A percentile compares a stretch with the other conserved stretches of the same genome.
Evolutionary conservation across 2,797 vertebrate species (phyloP).

Genomic region (Squalus acanthias): DNA sequence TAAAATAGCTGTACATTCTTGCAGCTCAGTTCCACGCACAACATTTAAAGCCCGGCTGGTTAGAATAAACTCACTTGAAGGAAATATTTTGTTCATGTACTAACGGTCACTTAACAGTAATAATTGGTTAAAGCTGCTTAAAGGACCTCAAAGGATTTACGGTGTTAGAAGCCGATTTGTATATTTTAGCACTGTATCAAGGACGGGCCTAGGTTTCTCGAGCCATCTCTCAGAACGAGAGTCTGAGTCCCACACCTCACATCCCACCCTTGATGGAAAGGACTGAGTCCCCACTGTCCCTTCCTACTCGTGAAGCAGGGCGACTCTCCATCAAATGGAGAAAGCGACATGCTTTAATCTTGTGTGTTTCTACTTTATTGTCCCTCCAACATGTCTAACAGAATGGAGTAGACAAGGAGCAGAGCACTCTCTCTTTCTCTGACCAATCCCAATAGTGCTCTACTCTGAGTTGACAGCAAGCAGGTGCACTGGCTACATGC

Average conservation of each 20-base stretch:
- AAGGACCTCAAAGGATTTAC: not conserved
- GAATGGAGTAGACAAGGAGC: too few relatives aligned
- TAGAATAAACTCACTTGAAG: not conserved
- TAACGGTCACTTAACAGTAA: not conserved
- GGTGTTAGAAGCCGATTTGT: too few relatives aligned
- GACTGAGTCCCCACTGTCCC: not conserved
- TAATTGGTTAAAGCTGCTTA: not conserved
- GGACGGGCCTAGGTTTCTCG: not conserved
- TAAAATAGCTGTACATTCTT: not conserved
- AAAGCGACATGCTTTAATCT: not conserved
- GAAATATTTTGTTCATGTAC: not conserved
- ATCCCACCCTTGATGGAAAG: not conserved
- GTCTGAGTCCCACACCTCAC: not conserved
- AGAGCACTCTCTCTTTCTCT: too few relatives aligned
- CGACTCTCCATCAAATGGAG: not conserved
- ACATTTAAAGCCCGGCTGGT: not conserved
- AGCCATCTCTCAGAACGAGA: not conserved
- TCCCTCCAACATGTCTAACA: too few relatives aligned
- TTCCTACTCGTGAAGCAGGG: not conserved
- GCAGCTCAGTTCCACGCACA: not conserved
- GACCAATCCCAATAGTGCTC: too few relatives aligned
- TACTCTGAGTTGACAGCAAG: too few relatives aligned
- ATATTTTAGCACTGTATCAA: not conserved
- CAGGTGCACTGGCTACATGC: too few relatives aligned
- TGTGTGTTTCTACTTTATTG: not conserved